Conservation (phyloP, 2,797 vertebrate genomes). For the Taeniopygia guttata region DNA sequence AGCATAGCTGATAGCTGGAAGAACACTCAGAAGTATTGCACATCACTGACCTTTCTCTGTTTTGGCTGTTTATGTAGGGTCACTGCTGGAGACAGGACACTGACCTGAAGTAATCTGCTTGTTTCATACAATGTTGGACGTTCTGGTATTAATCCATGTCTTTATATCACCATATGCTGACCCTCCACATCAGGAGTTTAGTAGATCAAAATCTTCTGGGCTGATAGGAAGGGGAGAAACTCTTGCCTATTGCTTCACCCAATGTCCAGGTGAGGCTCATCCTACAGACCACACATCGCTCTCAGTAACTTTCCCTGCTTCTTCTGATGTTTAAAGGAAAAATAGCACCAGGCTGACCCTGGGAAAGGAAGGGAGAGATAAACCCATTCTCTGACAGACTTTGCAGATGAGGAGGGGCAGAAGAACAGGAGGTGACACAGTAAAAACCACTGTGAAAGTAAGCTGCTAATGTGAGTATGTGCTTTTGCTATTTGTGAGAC, state of each 20-base stretch:
- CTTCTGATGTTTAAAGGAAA: neutral
- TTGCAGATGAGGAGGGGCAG: neutral
- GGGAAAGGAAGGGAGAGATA: neutral
- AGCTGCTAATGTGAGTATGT: neutral
- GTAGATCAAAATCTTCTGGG: neutral
- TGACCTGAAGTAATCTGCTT: neutral
- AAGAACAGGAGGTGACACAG: neutral
- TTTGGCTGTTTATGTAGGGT: neutral
- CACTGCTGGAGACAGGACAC: neutral
- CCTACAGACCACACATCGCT: neutral
- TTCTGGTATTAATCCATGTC: neutral
- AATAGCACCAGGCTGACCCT: neutral
- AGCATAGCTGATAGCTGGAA: neutral
- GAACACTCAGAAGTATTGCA: neutral
- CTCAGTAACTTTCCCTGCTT: neutral
- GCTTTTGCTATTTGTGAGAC: neutral
- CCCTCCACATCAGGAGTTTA: neutral
- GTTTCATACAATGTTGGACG: rapidly evolving
- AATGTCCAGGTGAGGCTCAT: neutral
- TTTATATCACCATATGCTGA: neutral
- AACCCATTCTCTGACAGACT: neutral
- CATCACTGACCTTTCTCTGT: neutral
- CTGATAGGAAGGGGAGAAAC: neutral
- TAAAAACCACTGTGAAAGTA: neutral
- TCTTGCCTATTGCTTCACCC: neutral